Evolutionary conservation across 2,888 invertebrate species (phyloP).

Genomic region (Boloria selene): DNA sequence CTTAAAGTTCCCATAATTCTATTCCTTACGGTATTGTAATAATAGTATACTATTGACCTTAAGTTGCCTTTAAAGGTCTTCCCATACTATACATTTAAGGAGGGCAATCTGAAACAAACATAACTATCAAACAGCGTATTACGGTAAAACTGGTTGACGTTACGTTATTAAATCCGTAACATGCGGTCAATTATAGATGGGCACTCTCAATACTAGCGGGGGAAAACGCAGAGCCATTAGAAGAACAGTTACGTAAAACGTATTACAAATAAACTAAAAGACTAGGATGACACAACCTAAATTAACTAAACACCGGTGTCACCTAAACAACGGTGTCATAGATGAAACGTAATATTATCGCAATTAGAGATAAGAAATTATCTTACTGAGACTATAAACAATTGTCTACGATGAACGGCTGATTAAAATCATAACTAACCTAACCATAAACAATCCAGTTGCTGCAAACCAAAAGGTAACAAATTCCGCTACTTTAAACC

Average conservation of each 20-base stretch:
- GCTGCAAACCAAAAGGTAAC: too few relatives aligned
- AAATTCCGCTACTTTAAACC: too few relatives aligned
- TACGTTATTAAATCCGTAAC: constrained; percentile 47
- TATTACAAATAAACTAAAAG: constrained; percentile 43
- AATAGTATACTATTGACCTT: constrained; percentile 20
- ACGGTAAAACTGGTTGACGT: constrained; percentile 44
- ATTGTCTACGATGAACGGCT: too few relatives aligned
- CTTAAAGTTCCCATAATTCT: constrained; percentile 1
- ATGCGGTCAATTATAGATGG: constrained; percentile 71
- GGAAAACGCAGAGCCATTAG: constrained; percentile 75
- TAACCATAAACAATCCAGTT: too few relatives aligned
- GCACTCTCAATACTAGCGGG: constrained; percentile 57
- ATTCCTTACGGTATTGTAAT: constrained; percentile 10
- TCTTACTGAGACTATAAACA: too few relatives aligned
- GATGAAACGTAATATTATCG: too few relatives aligned
- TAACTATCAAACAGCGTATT: constrained; percentile 38
- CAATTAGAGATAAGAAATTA: too few relatives aligned
- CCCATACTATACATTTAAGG: constrained; percentile 35
- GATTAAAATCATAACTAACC: too few relatives aligned
- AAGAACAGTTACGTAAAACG: constrained; percentile 78
- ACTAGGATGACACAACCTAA: constrained; percentile 9
- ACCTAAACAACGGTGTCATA: neutral
- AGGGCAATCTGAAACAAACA: constrained; percentile 40
- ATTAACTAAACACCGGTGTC: constrained; percentile 5
- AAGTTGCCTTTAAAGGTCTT: constrained; percentile 30